Evolutionary conservation across 2,113 vertebrate genomes (phyloP).

Genomic region (Myotis brandtii): DNA sequence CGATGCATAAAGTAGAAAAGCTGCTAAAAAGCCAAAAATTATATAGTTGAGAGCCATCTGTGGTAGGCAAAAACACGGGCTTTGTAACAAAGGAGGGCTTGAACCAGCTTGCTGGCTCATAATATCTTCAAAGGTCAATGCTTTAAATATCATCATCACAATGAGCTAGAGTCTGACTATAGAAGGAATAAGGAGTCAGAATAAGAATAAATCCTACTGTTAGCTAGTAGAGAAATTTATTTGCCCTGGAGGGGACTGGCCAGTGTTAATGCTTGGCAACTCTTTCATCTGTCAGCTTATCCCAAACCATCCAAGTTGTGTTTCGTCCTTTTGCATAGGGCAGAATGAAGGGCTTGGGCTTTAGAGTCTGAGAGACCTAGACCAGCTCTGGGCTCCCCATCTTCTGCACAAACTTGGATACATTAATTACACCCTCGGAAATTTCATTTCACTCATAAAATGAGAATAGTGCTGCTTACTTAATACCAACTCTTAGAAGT

Average conservation of each 20-base stretch:
- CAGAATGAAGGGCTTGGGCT: not conserved
- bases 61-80: not conserved
- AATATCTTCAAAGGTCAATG: conserved; percentile 32
- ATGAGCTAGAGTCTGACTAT: not conserved
- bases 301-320: not conserved
- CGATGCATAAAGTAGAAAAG: not conserved
- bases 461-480: not conserved
- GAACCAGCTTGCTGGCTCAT: not conserved
- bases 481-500: not conserved
- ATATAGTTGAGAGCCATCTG: not conserved
- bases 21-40: not conserved
- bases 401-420: not conserved
- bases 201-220: not conserved
- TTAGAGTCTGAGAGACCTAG: not conserved
- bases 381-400: not conserved
- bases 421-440: not conserved
- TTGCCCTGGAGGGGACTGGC: not conserved
- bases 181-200: not conserved
- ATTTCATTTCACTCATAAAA: not conserved
- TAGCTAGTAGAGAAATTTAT: not conserved
- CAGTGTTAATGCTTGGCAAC: not conserved
- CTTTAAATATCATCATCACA: not conserved
- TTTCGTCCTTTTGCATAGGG: not conserved
- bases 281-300: not conserved
- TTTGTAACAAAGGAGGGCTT: not conserved